phyloP scores from a whole-genome alignment of 2,888 invertebrate genomes.

The Eilema caniola region DNA sequence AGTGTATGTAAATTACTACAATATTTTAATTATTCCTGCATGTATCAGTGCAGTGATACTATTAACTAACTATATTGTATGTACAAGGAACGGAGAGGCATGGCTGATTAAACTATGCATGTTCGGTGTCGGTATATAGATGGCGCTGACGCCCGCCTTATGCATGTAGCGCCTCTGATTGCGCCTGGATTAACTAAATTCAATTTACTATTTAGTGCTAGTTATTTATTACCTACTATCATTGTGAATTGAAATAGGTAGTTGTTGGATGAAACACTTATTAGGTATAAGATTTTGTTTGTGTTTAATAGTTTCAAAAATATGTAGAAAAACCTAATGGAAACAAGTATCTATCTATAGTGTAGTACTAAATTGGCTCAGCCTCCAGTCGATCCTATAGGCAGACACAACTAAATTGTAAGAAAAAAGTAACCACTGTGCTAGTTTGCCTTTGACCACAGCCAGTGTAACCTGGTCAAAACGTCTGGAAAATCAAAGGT shows the following conservation, averaged over 20 bases:
- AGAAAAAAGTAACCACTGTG: too few relatives aligned
- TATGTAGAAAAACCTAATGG: too few relatives aligned
- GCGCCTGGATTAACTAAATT: conserved; percentile 48
- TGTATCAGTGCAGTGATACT: neutral
- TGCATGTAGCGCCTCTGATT: conserved; percentile 50
- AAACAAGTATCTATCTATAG: too few relatives aligned
- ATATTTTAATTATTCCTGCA: neutral
- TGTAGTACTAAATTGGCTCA: too few relatives aligned
- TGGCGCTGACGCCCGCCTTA: conserved; percentile 31
- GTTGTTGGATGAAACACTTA: too few relatives aligned
- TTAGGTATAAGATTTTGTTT: too few relatives aligned
- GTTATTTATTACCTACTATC: conserved; percentile 34
- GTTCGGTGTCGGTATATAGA: neutral
- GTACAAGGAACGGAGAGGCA: neutral
- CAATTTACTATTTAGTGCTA: conserved; percentile 39
- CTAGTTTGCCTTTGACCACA: too few relatives aligned
- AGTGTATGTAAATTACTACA: neutral
- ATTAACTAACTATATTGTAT: neutral
- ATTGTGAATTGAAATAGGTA: neutral
- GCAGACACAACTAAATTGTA: too few relatives aligned
- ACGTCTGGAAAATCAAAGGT: too few relatives aligned
- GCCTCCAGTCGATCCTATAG: too few relatives aligned
- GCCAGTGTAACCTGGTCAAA: too few relatives aligned
- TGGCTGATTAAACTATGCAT: conserved; percentile 9
- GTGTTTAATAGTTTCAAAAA: too few relatives aligned